Conservation (phyloP, 1,140 invertebrate genomes). For the Pseudomyrmex pallidus region DNA sequence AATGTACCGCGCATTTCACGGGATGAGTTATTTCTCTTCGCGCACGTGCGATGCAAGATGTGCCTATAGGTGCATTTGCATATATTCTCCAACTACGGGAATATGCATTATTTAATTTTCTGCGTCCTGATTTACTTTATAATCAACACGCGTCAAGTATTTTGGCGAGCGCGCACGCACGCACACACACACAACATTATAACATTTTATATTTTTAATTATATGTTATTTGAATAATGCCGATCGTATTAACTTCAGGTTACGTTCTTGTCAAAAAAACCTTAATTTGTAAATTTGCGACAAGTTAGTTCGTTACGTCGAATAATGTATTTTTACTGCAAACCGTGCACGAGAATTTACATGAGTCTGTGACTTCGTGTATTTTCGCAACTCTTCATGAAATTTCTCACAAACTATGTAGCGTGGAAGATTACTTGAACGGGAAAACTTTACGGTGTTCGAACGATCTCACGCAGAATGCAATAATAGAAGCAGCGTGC, state of each 20-base stretch:
- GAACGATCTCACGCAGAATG: constrained; percentile 18
- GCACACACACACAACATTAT: too few species aligned
- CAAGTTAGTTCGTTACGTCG: too few species aligned
- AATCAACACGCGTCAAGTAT: not conserved
- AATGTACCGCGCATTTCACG: not conserved
- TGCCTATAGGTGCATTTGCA: constrained; percentile 20
- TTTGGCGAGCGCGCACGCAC: too few species aligned
- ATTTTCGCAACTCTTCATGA: constrained; percentile 1
- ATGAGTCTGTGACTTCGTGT: not conserved
- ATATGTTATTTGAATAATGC: too few species aligned
- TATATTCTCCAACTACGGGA: constrained; percentile 18
- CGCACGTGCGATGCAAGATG: constrained; percentile 4
- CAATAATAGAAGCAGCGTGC: constrained; percentile 33
- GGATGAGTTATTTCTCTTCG: not conserved
- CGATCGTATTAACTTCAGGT: too few species aligned
- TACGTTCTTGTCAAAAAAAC: too few species aligned
- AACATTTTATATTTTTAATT: too few species aligned
- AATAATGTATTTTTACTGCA: not conserved
- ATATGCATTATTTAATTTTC: constrained; percentile 26
- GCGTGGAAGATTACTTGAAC: not conserved
- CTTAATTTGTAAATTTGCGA: too few species aligned
- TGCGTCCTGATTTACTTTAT: constrained; percentile 6
- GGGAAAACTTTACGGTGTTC: constrained; percentile 42
- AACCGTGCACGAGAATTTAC: not conserved
- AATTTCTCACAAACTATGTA: constrained; percentile 14